Evolutionary conservation across 1,140 invertebrate genomes (phyloP), one percentile per base, ranked within the genome.

Genomic region (Thrips palmi): DNA sequence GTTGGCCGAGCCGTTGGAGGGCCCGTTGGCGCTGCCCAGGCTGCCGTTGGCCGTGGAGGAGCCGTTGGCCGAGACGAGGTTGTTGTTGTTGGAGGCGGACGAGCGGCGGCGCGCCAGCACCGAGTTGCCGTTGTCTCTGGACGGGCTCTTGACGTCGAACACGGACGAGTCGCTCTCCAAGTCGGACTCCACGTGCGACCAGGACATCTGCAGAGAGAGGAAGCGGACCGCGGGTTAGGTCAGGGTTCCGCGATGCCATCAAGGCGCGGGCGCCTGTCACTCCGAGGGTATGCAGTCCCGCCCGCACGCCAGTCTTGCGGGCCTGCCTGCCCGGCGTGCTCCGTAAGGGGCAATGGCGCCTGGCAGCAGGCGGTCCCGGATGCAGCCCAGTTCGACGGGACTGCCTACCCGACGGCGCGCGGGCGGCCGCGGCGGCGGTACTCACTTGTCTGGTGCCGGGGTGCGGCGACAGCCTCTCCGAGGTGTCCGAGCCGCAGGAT

Each of bases 401-500:
- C 15, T 30, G 37, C 20, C 4, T n/a, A n/a, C n/a, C n/a, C n/a
- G n/a, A n/a, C n/a, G n/a, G n/a, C n/a, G n/a, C n/a, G n/a, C 28
- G 1, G 19, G 27, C 22, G 20, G 18, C 21, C 19, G n/a, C 19
- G 10, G 17, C 25, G 24, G 27, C 34, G 14, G 30, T n/a, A 15
- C 4, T 41, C 41, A 55, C 52, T 44, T 54, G 68, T 64, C 69
- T 60, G 47, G 65, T 65, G 51, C 63, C 63, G 25, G 68, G 58
- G 46, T 71, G 69, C 30, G 71, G 68, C 28, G 69, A 71, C 24
- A 77, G 58, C 40, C 73, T 60, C 55, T 83, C 80, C 42, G 78
- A 82, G 17, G 77, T 80, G 49, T 84, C 81, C 32, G 78, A 83
- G 10, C 78, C 78, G 50, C 78, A 82, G 29, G 77, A 81, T 15